These are phyloP conservation scores for Drosophila suboccidentalis DNA, from an alignment of 2,888 invertebrate genomes.

Conservation along the genomic window DNA sequence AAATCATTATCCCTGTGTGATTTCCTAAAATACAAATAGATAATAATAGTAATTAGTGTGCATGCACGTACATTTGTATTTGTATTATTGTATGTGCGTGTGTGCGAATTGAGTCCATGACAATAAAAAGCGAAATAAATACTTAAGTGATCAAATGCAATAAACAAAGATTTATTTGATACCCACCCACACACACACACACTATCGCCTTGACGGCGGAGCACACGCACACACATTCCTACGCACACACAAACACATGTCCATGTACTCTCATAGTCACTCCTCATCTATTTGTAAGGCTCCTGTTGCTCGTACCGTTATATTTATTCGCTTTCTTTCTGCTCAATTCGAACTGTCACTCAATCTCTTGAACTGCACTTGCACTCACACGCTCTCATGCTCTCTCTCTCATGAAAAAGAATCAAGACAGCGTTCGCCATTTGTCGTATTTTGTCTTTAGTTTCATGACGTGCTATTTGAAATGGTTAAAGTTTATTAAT, in stretches of 20 bases:
- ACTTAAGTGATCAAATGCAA: constrained; percentile 37
- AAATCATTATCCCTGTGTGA: constrained; percentile 73
- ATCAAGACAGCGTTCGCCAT: constrained; percentile 24
- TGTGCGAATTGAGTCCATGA: constrained; percentile 43
- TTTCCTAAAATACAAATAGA: constrained; percentile 44
- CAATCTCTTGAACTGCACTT: constrained; percentile 2
- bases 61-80: constrained; percentile 38
- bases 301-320: constrained; percentile 33
- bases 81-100: constrained; percentile 33
- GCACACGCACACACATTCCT: constrained; percentile 5
- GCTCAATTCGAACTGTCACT: constrained; percentile 8
- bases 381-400: constrained; percentile 7
- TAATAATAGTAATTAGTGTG: constrained; percentile 17
- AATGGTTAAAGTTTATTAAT: constrained; percentile 32
- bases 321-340: constrained; percentile 16
- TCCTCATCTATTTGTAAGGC: background rate
- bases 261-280: background rate
- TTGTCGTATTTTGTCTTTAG: constrained; percentile 43
- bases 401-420: constrained; percentile 15
- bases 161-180: constrained; percentile 41
- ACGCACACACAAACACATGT: constrained; percentile 2
- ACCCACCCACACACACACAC: constrained; percentile 17
- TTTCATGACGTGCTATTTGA: constrained; percentile 27
- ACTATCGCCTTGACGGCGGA: background rate
- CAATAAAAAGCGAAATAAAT: constrained; percentile 59